These are phyloP conservation scores for Dendrolimus pini DNA, from an alignment of 2,888 invertebrate genomes.

Conservation along the genomic window DNA sequence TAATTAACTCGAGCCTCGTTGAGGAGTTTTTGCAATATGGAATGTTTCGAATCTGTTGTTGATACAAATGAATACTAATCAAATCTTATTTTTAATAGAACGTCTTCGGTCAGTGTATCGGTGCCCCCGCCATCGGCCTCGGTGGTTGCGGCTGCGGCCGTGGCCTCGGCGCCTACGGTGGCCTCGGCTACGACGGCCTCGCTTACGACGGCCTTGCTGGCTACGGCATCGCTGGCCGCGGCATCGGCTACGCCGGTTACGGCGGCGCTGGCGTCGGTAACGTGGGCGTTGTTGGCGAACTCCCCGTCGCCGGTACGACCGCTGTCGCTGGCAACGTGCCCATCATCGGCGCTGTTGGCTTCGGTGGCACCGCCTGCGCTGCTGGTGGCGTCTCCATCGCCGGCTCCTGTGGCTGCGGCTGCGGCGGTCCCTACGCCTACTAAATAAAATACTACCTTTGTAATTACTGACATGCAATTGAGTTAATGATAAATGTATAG, in stretches of 20 bases:
- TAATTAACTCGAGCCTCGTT: no score
- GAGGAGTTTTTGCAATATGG: no score
- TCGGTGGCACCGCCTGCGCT: constrained; percentile 27
- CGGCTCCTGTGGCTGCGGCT: constrained; percentile 9
- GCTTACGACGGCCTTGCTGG: constrained; percentile 2
- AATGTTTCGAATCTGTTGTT: no score
- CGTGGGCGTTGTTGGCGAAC: constrained; percentile 26
- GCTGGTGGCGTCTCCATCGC: constrained; percentile 19
- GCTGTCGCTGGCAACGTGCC: constrained; percentile 31
- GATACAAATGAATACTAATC: no score
- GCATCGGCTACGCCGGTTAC: constrained; percentile 14
- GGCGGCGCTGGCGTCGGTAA: constrained; percentile 29
- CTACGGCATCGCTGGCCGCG: not conserved
- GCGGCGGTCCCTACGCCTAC: constrained; percentile 9
- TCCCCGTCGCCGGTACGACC: constrained; percentile 30
- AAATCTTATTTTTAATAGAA: not conserved
- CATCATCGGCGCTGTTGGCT: constrained; percentile 31
- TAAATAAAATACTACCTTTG: constrained; percentile 1
- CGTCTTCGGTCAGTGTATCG: constrained; percentile 4
- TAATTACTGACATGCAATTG: not conserved
- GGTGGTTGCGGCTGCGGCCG: constrained; percentile 8
- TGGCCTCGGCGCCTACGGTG: constrained; percentile 1
- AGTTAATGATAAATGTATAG: no score
- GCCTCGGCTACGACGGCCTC: constrained; percentile 3
- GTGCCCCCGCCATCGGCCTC: constrained; percentile 5